Conservation (phyloP, 2,888 invertebrate genomes). For the Drosophila maculinotata region DNA sequence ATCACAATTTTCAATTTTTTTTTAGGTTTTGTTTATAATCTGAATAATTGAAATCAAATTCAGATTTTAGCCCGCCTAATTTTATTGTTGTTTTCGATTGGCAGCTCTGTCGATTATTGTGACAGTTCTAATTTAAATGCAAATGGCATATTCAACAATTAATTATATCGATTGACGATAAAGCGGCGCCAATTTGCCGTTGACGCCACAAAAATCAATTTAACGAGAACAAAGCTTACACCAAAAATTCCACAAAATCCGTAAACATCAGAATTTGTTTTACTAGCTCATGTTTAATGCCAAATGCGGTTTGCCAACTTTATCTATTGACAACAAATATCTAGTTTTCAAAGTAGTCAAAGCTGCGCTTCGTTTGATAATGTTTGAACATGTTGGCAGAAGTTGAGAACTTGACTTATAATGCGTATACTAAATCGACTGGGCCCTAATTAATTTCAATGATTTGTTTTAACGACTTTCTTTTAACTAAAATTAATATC, state of each 20-base stretch:
- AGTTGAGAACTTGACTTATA: slow-evolving; percentile 54
- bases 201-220: slow-evolving; percentile 47
- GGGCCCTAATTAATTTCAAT: slow-evolving; percentile 47
- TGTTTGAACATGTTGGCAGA: slow-evolving; percentile 35
- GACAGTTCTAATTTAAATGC: slow-evolving; percentile 77
- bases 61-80: slow-evolving; percentile 27
- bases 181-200: slow-evolving; percentile 59
- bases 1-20: slow-evolving; percentile 7
- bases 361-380: slow-evolving; percentile 52
- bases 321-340: slow-evolving; percentile 41
- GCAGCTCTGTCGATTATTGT: slow-evolving; percentile 43
- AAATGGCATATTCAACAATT: slow-evolving; percentile 74
- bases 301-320: slow-evolving; percentile 55
- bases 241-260: slow-evolving; percentile 51
- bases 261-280: slow-evolving; percentile 44
- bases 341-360: slow-evolving; percentile 46
- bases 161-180: slow-evolving; percentile 55
- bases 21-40: slow-evolving; percentile 6
- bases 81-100: slow-evolving; percentile 33
- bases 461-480: slow-evolving; percentile 70
- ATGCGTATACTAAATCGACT: slow-evolving; percentile 29
- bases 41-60: slow-evolving; percentile 35
- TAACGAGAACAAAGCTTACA: slow-evolving; percentile 41
- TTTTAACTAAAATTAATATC: slow-evolving; percentile 39
- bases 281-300: slow-evolving; percentile 30